A percentile compares a stretch with the other conserved stretches of the same genome.
phyloP scores from a whole-genome alignment of 2,888 invertebrate genomes.

The Heliconius hortense region DNA sequence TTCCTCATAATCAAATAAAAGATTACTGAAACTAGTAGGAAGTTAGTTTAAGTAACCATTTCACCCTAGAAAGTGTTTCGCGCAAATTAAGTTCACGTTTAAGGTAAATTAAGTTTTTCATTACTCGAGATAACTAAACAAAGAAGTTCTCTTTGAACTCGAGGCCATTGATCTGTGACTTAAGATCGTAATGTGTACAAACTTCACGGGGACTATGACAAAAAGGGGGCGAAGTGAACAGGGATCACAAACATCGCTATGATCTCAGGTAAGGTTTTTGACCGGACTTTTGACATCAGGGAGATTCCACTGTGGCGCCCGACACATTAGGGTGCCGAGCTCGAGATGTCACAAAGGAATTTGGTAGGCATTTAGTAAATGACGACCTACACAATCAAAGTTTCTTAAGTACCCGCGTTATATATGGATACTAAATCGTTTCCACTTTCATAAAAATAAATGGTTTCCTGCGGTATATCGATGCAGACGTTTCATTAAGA shows the following conservation, averaged over 20 bases:
- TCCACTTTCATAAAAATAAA: slow-evolving; percentile 49
- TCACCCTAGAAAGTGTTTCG: not conserved
- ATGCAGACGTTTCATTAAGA: slow-evolving; percentile 51
- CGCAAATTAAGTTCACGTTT: not conserved
- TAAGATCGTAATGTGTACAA: slow-evolving; percentile 43
- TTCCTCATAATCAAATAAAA: too few relatives aligned
- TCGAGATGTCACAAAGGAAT: slow-evolving; percentile 66
- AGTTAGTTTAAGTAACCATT: not conserved
- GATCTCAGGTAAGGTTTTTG: slow-evolving; percentile 67
- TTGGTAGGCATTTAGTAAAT: slow-evolving; percentile 49
- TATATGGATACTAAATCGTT: slow-evolving; percentile 33
- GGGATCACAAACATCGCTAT: slow-evolving; percentile 46
- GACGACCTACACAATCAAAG: slow-evolving; percentile 37
- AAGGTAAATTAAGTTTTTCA: not conserved
- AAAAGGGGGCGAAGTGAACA: slow-evolving; percentile 47
- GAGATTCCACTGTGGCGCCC: slow-evolving; percentile 58
- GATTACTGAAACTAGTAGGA: not conserved
- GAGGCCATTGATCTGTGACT: slow-evolving; percentile 42
- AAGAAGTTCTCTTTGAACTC: slow-evolving; percentile 22
- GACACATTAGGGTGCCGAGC: slow-evolving; percentile 65
- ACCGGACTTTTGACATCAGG: slow-evolving; percentile 63
- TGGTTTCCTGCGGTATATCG: slow-evolving; percentile 52
- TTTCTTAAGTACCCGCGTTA: not conserved
- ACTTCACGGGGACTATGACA: slow-evolving; percentile 29
- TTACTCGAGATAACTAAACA: slow-evolving; percentile 1